These are phyloP conservation scores for Coryphaenoides rupestris DNA, from an alignment of 2,113 vertebrate genomes.

Conservation along the genomic window DNA sequence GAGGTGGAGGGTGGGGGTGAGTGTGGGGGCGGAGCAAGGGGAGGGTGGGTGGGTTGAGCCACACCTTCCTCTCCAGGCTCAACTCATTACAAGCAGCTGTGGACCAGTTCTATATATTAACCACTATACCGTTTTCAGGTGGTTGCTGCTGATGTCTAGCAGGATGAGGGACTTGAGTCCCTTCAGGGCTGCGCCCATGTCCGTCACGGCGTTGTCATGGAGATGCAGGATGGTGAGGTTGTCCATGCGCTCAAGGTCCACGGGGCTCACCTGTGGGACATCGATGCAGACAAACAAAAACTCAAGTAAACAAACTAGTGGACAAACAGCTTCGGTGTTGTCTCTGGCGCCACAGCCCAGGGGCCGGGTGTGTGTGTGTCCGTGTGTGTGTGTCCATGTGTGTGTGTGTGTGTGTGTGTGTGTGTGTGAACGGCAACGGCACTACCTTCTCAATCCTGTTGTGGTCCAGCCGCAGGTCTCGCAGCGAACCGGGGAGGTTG, in stretches of 20 bases:
- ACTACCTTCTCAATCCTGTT: slow-evolving; percentile 84
- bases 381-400: no score
- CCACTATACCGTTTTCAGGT: slow-evolving; percentile 73
- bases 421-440: not conserved
- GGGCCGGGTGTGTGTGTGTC: no score
- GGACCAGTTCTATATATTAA: no score
- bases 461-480: slow-evolving; percentile 84
- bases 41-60: not conserved
- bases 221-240: slow-evolving; percentile 90
- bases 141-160: slow-evolving; percentile 87
- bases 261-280: slow-evolving; percentile 72
- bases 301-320: not conserved
- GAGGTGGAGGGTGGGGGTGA: not conserved
- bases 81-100: no score
- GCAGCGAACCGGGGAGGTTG: slow-evolving; percentile 81
- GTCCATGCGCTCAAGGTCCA: slow-evolving; percentile 83
- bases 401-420: no score
- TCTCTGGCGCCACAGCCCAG: no score
- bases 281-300: not conserved
- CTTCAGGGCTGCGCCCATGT: slow-evolving; percentile 78
- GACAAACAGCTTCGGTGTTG: not conserved
- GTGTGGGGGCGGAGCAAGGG: not conserved
- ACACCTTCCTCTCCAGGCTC: no score
- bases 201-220: slow-evolving; percentile 84
- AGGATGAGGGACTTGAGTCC: slow-evolving; percentile 81